phyloP scores from a whole-genome alignment of 23 tunicate genomes.

The Halocynthia aurantium region DNA sequence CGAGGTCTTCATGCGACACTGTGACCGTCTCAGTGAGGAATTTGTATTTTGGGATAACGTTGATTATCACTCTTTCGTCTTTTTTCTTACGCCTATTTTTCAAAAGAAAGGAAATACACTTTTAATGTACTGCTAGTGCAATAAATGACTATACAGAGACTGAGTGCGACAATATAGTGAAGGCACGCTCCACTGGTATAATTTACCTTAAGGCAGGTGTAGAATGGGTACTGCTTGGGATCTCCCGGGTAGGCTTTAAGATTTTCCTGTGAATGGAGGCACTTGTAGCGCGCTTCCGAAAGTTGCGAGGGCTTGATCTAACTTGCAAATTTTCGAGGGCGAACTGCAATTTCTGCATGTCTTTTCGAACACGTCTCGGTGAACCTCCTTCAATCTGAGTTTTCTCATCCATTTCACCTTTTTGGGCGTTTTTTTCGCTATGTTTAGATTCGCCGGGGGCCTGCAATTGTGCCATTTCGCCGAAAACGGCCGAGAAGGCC shows the following conservation, averaged over 20 bases:
- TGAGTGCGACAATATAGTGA: no score
- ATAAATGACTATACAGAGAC: no score
- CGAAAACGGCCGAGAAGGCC: conserved; percentile 51
- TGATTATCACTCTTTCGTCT: neutral
- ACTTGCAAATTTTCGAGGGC: neutral
- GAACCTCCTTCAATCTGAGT: neutral
- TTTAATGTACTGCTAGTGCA: no score
- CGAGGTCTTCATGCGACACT: conserved; percentile 81
- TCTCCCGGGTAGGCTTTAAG: neutral
- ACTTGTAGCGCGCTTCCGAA: neutral
- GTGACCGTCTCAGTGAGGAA: conserved; percentile 58
- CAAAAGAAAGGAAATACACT: no score
- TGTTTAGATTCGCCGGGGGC: neutral
- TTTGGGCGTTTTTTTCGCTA: neutral
- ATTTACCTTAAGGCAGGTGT: conserved; percentile 3
- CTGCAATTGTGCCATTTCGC: conserved; percentile 15
- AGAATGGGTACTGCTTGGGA: conserved; percentile 20
- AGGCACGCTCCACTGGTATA: no score
- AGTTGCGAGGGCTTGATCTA: neutral
- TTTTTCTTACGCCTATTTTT: no score
- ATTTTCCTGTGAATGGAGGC: neutral
- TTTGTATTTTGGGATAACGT: conserved; percentile 61
- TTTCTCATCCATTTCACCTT: no score
- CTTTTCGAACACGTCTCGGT: conserved; percentile 12
- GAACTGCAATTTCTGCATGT: conserved; percentile 8